Percentiles rank a stretch among this genome's conserved stretches.
These are phyloP conservation scores for Cephalopholis sonnerati DNA, from an alignment of 2,113 vertebrate genomes.

Conservation along the genomic window DNA sequence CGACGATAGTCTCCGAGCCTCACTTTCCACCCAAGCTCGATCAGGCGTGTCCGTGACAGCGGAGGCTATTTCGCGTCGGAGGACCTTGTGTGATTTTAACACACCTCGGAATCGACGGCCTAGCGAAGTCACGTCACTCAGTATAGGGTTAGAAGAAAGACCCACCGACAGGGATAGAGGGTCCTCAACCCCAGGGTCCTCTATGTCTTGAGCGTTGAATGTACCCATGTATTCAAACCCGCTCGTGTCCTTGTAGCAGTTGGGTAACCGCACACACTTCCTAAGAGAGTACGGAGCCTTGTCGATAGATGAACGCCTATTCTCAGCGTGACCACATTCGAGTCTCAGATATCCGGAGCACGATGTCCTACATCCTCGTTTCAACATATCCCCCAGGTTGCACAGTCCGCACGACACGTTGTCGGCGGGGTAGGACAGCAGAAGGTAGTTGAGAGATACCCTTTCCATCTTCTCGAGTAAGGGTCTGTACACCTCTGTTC, in stretches of 20 bases:
- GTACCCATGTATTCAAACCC: constrained; percentile 25
- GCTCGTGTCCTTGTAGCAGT: neutral
- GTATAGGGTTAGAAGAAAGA: constrained; percentile 8
- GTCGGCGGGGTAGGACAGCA: constrained; percentile 13
- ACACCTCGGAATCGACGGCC: neutral
- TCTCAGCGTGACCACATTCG: no score
- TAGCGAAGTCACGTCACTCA: neutral
- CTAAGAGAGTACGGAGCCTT: constrained; percentile 1
- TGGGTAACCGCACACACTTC: constrained; percentile 14
- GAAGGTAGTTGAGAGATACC: neutral
- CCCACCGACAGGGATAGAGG: constrained; percentile 7
- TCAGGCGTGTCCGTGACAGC: no score
- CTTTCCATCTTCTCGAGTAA: constrained; percentile 20
- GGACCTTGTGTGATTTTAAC: neutral
- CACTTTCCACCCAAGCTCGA: no score
- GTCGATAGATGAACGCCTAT: neutral
- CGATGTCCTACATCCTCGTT: fast-evolving
- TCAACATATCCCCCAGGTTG: neutral
- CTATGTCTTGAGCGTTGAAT: constrained; percentile 3
- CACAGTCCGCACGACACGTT: neutral
- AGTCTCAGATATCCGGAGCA: neutral
- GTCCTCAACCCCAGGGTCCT: neutral
- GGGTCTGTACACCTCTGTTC: constrained; percentile 15
- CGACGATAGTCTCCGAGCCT: no score
- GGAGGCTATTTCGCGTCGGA: no score